Conservation (phyloP, 1,140 invertebrate genomes). For the Platorchestia sp. region DNA sequence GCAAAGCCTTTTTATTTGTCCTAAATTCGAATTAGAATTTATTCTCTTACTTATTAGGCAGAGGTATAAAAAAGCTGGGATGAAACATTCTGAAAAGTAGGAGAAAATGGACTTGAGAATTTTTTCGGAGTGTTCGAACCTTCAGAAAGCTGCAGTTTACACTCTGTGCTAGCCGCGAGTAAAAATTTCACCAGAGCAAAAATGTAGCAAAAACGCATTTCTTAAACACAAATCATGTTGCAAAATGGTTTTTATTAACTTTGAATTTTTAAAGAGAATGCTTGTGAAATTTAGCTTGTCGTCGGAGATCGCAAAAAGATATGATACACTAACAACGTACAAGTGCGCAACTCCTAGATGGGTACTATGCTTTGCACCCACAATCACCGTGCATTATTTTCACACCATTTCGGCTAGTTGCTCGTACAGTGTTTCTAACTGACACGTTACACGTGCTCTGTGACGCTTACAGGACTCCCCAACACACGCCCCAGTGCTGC, state of each 20-base stretch:
- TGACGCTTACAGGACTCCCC: slow-evolving; percentile 30
- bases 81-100: not conserved
- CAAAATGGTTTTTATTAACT: not conserved
- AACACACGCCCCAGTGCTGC: not conserved
- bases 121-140: too few species aligned
- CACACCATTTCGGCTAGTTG: not conserved
- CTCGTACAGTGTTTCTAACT: not conserved
- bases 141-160: too few species aligned
- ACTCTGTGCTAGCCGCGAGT: too few species aligned
- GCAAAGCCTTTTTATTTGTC: too few species aligned
- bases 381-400: not conserved
- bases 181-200: not conserved
- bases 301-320: not conserved
- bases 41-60: not conserved
- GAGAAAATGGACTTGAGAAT: not conserved
- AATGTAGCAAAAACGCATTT: not conserved
- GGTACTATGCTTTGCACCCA: not conserved
- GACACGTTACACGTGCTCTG: slow-evolving; percentile 17
- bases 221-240: not conserved
- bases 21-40: not conserved
- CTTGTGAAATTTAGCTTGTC: not conserved
- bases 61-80: not conserved
- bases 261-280: not conserved
- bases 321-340: not conserved
- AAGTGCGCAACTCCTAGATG: not conserved